Evolutionary conservation across 2,888 invertebrate species (phyloP), one percentile per base, ranked within the genome.

Genomic region (Callosobruchus maculatus): DNA sequence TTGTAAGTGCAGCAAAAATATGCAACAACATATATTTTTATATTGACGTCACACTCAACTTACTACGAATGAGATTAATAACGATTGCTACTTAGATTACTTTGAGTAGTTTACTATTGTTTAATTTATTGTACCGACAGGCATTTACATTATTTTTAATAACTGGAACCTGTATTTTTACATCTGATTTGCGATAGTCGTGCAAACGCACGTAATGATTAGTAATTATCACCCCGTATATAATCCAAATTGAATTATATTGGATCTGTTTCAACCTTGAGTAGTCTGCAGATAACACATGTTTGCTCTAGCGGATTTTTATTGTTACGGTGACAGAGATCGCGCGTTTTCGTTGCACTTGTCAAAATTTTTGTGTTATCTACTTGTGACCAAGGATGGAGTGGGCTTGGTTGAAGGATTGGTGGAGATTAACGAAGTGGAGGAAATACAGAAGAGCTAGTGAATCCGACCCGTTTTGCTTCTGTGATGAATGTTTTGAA

Each of bases 391-490:
- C 13, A 72, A 79, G 82, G 83, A 93, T 93, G 93, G 94, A 94
- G 89, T 94, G 94, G 93, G 91, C 92, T 82, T 93, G 93, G 93
- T 88, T 93, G 83, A 93, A 93, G 87, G 93, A 94, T 87, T 94
- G 93, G 93, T 94, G 94, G 94, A 90, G 93, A 77, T 88, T 94
- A 76, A 93, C 93, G 87, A 90, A 90, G 85, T 91, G 92, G 89
- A 90, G 91, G 81, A 90, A 88, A 84, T 89, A 88, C 82, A 89
- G 90, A 84, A 87, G 87, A 81, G 88, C 87, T 72, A 84, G 85
- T 78, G 87, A 86, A 78, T 89, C 89, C 84, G 92, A 92, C 87
- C 92, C 92, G 83, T 89, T 92, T 85, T 94, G 93, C 88, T 93
- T 91, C 88, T 94, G 94, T 89, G 93, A 94, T 88, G 93, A 93